These are phyloP conservation scores for Acrobasis suavella DNA, from an alignment of 2,888 invertebrate genomes.

Conservation along the genomic window DNA sequence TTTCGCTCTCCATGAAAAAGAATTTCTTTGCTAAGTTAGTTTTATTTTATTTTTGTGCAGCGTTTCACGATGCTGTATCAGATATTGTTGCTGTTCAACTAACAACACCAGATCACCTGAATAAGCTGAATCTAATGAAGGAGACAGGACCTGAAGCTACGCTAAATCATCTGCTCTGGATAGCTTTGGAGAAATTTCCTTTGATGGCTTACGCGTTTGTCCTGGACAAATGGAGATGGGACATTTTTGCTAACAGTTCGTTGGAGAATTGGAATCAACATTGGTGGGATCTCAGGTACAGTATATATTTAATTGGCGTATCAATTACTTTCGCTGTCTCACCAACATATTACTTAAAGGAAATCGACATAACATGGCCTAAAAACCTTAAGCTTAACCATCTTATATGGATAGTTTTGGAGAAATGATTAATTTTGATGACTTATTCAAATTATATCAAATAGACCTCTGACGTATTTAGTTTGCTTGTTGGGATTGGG, in stretches of 20 bases:
- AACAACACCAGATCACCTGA: slow-evolving; percentile 76
- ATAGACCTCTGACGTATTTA: too few relatives aligned
- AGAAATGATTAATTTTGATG: too few relatives aligned
- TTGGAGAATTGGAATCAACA: slow-evolving; percentile 68
- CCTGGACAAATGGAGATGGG: slow-evolving; percentile 75
- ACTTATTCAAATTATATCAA: too few relatives aligned
- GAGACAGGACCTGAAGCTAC: slow-evolving; percentile 60
- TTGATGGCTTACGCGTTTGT: slow-evolving; percentile 72
- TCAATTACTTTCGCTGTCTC: too few relatives aligned
- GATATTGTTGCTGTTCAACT: slow-evolving; percentile 84
- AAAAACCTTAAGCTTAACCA: too few relatives aligned
- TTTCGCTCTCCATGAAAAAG: too few relatives aligned
- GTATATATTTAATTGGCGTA: slow-evolving; percentile 2
- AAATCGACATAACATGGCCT: too few relatives aligned
- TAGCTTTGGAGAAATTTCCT: slow-evolving; percentile 71
- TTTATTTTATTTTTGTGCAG: slow-evolving; percentile 45
- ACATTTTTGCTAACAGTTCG: slow-evolving; percentile 63
- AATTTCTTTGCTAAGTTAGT: too few relatives aligned
- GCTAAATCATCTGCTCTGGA: slow-evolving; percentile 69
- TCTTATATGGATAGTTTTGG: too few relatives aligned
- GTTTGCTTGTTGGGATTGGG: too few relatives aligned
- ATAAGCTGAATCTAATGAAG: slow-evolving; percentile 65
- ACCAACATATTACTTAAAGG: too few relatives aligned
- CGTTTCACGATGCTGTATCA: slow-evolving; percentile 85
- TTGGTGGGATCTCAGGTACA: slow-evolving; percentile 74